Evolutionary conservation across 2,113 vertebrate genomes (phyloP).

Genomic region (Mesoclemmys tuberculata): DNA sequence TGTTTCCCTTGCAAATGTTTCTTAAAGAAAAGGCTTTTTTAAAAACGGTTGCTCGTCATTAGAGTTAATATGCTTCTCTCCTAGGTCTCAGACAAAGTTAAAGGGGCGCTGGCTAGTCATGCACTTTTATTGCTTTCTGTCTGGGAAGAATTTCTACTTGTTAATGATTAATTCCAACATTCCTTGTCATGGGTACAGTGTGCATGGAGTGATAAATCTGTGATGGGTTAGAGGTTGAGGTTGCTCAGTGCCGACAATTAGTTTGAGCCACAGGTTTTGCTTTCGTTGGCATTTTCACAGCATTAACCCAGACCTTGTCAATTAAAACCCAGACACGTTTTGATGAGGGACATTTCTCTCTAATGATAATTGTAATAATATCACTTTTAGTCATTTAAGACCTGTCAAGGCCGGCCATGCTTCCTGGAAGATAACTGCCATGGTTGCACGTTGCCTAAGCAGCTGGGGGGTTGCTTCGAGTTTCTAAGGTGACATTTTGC

Average conservation of each 20-base stretch:
- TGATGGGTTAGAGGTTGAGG: conserved; percentile 69
- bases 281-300: conserved; percentile 71
- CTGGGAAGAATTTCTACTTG: conserved; percentile 52
- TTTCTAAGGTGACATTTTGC: conserved; percentile 52
- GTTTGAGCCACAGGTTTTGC: conserved; percentile 66
- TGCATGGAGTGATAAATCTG: conserved; percentile 69
- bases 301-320: conserved; percentile 71
- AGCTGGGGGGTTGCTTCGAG: conserved; percentile 34
- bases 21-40: background rate
- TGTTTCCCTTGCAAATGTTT: background rate
- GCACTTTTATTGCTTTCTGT: background rate
- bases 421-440: conserved; percentile 58
- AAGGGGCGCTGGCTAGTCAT: background rate
- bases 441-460: conserved; percentile 39
- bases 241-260: conserved; percentile 70
- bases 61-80: background rate
- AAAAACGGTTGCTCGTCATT: background rate
- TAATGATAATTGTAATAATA: conserved; percentile 69
- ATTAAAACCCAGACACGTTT: conserved; percentile 71
- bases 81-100: background rate
- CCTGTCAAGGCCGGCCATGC: conserved; percentile 36
- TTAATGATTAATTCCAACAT: conserved; percentile 58
- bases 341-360: conserved; percentile 61
- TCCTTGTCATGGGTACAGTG: conserved; percentile 58
- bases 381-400: conserved; percentile 65